These are phyloP conservation scores for Hesperophylax magnus DNA, from an alignment of 1,140 invertebrate genomes.

Conservation along the genomic window DNA sequence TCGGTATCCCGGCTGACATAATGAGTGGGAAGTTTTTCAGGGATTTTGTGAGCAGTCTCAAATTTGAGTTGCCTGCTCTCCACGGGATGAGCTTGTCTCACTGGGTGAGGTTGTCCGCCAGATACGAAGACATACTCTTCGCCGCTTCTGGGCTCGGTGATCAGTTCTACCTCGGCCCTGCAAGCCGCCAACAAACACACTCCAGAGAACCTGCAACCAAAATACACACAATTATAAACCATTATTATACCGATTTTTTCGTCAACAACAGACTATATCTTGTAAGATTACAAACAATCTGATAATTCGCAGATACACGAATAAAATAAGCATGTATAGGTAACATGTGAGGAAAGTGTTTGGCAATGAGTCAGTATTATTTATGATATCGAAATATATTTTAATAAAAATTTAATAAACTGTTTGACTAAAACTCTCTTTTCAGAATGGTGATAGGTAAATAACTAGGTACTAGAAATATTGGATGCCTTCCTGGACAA, in stretches of 20 bases:
- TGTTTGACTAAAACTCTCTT: no score
- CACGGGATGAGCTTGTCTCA: slow-evolving; percentile 59
- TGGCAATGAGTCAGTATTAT: slow-evolving; percentile 4
- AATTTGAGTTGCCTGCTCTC: slow-evolving; percentile 54
- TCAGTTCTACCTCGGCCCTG: slow-evolving; percentile 68
- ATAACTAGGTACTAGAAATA: no score
- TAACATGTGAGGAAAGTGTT: not conserved
- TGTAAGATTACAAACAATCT: no score
- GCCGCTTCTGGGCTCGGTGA: slow-evolving; percentile 70
- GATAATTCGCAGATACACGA: no score
- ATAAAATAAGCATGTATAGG: no score
- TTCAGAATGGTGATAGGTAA: no score
- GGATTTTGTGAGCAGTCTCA: slow-evolving; percentile 68
- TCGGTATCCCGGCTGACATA: slow-evolving; percentile 58
- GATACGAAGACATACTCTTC: slow-evolving; percentile 71
- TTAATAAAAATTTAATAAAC: not conserved
- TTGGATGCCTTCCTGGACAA: no score
- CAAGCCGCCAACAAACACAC: slow-evolving; percentile 58
- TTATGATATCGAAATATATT: slow-evolving; percentile 4
- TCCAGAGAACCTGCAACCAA: slow-evolving; percentile 66
- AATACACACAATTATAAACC: not conserved
- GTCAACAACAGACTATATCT: no score
- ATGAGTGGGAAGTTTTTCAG: slow-evolving; percentile 66
- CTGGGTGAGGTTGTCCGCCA: slow-evolving; percentile 64
- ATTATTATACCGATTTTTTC: no score